Evolutionary conservation across 2,113 vertebrate genomes (phyloP).

Genomic region (Tragelaphus scriptus): DNA sequence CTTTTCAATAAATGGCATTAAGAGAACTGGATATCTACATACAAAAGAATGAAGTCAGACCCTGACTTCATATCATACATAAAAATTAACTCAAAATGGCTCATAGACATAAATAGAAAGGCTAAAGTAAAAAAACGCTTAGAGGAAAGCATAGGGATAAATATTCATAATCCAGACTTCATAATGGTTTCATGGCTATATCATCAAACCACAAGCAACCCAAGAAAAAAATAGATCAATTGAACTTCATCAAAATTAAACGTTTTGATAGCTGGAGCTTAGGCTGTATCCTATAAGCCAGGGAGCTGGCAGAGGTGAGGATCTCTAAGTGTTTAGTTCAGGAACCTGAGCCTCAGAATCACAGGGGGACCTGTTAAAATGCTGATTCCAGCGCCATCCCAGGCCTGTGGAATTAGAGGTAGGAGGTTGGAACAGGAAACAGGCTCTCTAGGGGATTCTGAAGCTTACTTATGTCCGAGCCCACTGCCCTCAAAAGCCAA

Average conservation of each 20-base stretch:
- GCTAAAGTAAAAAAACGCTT: neutral
- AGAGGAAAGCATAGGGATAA: neutral
- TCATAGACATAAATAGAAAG: neutral
- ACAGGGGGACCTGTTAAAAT: neutral
- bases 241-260: neutral
- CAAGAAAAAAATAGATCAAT: neutral
- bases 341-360: neutral
- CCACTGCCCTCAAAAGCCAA: neutral
- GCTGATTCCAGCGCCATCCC: neutral
- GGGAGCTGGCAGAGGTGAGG: fast-evolving
- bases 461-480: neutral
- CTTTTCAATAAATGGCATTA: neutral
- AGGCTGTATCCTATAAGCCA: neutral
- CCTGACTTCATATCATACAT: neutral
- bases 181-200: neutral
- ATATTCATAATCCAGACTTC: neutral
- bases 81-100: neutral
- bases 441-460: neutral
- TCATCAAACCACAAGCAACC: neutral
- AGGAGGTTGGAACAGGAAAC: neutral
- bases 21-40: neutral
- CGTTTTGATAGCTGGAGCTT: neutral
- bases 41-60: neutral
- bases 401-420: neutral
- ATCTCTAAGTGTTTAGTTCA: neutral